Evolutionary conservation across 2,113 vertebrate genomes (phyloP), one percentile per base, ranked within the genome.

Genomic region (Grus americana): DNA sequence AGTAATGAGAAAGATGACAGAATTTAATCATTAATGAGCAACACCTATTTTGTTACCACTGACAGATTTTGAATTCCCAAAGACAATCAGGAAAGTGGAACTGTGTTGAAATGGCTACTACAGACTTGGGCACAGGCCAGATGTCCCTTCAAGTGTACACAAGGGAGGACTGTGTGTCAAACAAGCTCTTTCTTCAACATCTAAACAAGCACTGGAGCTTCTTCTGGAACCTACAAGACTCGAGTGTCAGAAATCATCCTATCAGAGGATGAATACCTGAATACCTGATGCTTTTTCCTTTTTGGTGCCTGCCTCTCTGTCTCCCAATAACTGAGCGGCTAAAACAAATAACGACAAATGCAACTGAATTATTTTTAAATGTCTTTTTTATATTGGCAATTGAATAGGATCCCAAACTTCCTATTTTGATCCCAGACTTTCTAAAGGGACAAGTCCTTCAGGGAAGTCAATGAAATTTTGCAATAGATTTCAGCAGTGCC

Each of bases 381-480:
- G 3, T 36, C 17, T 61, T 86, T 93, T 94, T 91, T 68, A 78
- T 86, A 67, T n/a, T 44, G 83, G 88, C 44, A 65, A 30, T 30
- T 71, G 27, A 61, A 40, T 11, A 81, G 38, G 34, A 88, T 59
- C 79, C 50, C 67, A 88, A 79, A 47, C 38, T 90, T 96, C 67
- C 34, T n/a, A 11, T 52, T 92, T 61, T 52, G 17, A 84, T 49
- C 2, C 0, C 16, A 47, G 27, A n/a, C 24, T 58, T 90, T 62
- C 79, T 94, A 80, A 90, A 95, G 50, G 18, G 16, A 18, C 24
- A 79, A 73, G 15, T 38, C 15, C 36, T 90, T 72, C 47, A 42
- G 20, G 79, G n/a, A 92, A 57, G 50, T 44, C 32, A 47, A 9
- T 40, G 11, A 62, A 67, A 80, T 63, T 80, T 86, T 80, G 42